Base-by-base conservation (phyloP, 2,888 invertebrate species). In the Meteorus cinctellus region DNA sequence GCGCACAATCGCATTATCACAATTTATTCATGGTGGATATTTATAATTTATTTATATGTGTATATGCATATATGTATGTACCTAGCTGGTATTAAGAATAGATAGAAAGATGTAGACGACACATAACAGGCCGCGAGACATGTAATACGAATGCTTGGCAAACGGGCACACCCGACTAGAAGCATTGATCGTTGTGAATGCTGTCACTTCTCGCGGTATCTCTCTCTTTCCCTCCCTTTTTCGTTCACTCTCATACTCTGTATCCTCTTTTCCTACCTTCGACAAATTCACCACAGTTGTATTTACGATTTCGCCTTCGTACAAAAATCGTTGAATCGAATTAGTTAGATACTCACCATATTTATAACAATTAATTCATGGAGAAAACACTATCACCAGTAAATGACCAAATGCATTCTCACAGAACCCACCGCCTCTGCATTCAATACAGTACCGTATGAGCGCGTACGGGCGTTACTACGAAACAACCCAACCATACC, bases 111-210 rank as follows among this genome's bases (percentile, higher is more conserved):
- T 55, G 59, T 41, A 29, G 2, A 34, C 65, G 62, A 31, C 36
- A 45, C 36, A 55, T 34, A 59, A 74, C 75, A 76, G 77, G 78
- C 69, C 77, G 72, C 62, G 71, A 71, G 75, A 76, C 62, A 60
- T 74, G 59, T 74, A 74, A 6, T 74, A 75, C 75, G 77, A 67
- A 72, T 75, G 75, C 77, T 78, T 75, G 77, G 76, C 82, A 66
- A 80, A 80, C 83, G 83, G 86, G 83, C 86, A 86, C 86, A 86
- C 86, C 86, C 86, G 86, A 82, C 51, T 76, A 76, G 76, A 75
- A 81, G 81, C 86, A 86, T 86, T 82, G 86, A 86, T 86, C 86
- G 86, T 66, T 55, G 55, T 55, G 73, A 75, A 76, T 77, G 79
- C 78, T 78, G 72, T 77, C 77, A 73, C 75, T 55, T 55, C n/a